phyloP scores from a whole-genome alignment of 2,888 invertebrate genomes.

The Acleris emargana region DNA sequence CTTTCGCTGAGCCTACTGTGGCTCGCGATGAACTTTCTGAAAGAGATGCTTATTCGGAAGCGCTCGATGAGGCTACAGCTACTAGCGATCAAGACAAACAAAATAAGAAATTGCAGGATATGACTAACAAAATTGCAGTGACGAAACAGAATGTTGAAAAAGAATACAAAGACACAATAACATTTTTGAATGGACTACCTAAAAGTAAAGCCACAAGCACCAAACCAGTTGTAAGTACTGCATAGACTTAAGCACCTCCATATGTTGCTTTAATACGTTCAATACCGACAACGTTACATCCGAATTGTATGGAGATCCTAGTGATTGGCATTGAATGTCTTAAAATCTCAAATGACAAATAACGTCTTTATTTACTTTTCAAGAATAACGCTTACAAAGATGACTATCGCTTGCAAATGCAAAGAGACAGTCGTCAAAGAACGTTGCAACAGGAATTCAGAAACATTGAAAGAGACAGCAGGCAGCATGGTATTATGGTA shows the following conservation, averaged over 20 bases:
- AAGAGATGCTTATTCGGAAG: conserved; percentile 72
- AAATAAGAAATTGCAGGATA: conserved; percentile 55
- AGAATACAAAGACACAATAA: conserved; percentile 73
- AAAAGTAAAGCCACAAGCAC: conserved; percentile 52
- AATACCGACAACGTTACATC: too few species aligned
- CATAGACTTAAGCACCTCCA: background rate
- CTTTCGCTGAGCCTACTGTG: conserved; percentile 53
- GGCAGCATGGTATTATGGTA: conserved; percentile 57
- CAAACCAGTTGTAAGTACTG: conserved; percentile 63
- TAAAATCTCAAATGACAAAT: too few species aligned
- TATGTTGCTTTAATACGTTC: too few species aligned
- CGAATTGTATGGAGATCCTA: too few species aligned
- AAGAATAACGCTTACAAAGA: conserved; percentile 68
- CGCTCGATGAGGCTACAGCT: conserved; percentile 57
- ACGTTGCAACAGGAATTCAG: conserved; percentile 69
- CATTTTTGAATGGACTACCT: conserved; percentile 69
- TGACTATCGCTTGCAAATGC: conserved; percentile 59
- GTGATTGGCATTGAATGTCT: too few species aligned
- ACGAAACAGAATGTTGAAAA: conserved; percentile 87
- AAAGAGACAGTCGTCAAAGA: conserved; percentile 60
- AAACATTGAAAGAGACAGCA: conserved; percentile 66
- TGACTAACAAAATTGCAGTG: conserved; percentile 67
- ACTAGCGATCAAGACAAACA: conserved; percentile 46
- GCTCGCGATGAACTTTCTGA: conserved; percentile 55
- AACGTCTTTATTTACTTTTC: conserved; percentile 30